Evolutionary conservation across 2,888 invertebrate species (phyloP), one percentile per base, ranked within the genome.

Genomic region (Crematogaster levior): DNA sequence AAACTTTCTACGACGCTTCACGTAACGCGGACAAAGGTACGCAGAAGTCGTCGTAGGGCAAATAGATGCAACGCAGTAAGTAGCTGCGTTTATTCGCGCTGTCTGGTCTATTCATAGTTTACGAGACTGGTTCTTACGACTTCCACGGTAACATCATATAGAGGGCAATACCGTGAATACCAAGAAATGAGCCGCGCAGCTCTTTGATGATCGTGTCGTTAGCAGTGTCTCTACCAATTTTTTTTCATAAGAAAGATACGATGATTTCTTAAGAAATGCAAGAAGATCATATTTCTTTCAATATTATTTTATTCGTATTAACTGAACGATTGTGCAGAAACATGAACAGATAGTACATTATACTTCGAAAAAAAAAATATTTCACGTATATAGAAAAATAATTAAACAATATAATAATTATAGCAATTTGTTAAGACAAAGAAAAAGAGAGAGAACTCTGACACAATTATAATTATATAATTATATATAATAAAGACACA

Each of bases 41-140:
- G 79, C 53, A 61, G 81, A 74, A 81, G 79, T 72, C 37, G 60
- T 70, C 65, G 81, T 73, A 81, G 80, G 74, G 65, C 46, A 61
- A 68, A 61, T 77, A 82, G 66, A 58, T 74, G 43, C 12, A 60
- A 43, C 30, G 75, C 65, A 61, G 58, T 75, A 79, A 85, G 81
- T 30, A 73, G 51, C 79, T 43, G 68, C 58, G 60, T 74, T 66
- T 27, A 24, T 63, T 68, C 68, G 65, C 48, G 84, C 82, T 80
- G 89, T 92, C 88, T 86, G 91, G 91, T 93, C 93, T 93, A 93
- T 93, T 92, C 91, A 92, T 92, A 92, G 93, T 90, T 90, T 85
- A 86, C 85, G 85, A 84, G 84, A 83, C 77, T 70, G 48, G 68
- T 63, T 83, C 77, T 84, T 84, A 72, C 81, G 66, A 85, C 81